A percentile compares a stretch with the other conserved stretches of the same genome.
Evolutionary conservation across 2,113 vertebrate genomes (phyloP).

Genomic region (Cairina moschata): DNA sequence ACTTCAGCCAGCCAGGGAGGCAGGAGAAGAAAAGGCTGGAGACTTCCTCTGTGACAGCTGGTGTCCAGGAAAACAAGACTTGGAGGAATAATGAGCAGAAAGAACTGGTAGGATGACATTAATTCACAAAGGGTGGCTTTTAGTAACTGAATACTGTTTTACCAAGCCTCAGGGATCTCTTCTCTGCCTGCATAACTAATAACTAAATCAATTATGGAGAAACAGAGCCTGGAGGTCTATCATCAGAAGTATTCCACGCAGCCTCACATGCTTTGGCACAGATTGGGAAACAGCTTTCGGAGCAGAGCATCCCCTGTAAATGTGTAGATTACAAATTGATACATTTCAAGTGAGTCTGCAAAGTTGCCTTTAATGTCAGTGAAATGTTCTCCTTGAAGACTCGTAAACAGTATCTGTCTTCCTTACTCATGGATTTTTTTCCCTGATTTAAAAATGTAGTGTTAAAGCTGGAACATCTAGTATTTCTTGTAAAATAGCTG

Average conservation of each 20-base stretch:
- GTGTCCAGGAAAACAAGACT: slow-evolving; percentile 62
- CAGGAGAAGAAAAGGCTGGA: slow-evolving; percentile 72
- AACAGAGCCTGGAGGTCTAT: slow-evolving; percentile 40
- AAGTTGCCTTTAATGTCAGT: slow-evolving; percentile 21
- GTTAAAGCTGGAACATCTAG: slow-evolving; percentile 12
- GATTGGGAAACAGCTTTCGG: slow-evolving; percentile 64
- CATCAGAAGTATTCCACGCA: background rate
- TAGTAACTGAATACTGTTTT: slow-evolving; percentile 63
- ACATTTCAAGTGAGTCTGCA: slow-evolving; percentile 18
- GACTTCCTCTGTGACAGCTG: slow-evolving; percentile 86
- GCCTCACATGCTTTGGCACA: slow-evolving; percentile 39
- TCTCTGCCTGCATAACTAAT: slow-evolving; percentile 21
- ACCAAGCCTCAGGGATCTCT: slow-evolving; percentile 60
- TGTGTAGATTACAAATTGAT: slow-evolving; percentile 24
- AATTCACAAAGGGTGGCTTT: slow-evolving; percentile 47
- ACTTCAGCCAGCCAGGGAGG: slow-evolving; percentile 83
- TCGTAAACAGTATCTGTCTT: background rate
- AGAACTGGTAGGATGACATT: slow-evolving; percentile 10
- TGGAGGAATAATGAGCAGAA: slow-evolving; percentile 77
- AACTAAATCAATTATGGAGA: slow-evolving; percentile 51
- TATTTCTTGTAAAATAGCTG: slow-evolving; percentile 8
- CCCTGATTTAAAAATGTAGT: background rate
- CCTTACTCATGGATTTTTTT: background rate
- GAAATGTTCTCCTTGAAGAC: slow-evolving; percentile 17
- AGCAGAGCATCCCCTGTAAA: slow-evolving; percentile 39